Percentiles rank a stretch among this genome's conserved stretches.
These are phyloP conservation scores for Sebastes taczanowskii DNA, from an alignment of 2,797 vertebrate species.

Conservation along the genomic window DNA sequence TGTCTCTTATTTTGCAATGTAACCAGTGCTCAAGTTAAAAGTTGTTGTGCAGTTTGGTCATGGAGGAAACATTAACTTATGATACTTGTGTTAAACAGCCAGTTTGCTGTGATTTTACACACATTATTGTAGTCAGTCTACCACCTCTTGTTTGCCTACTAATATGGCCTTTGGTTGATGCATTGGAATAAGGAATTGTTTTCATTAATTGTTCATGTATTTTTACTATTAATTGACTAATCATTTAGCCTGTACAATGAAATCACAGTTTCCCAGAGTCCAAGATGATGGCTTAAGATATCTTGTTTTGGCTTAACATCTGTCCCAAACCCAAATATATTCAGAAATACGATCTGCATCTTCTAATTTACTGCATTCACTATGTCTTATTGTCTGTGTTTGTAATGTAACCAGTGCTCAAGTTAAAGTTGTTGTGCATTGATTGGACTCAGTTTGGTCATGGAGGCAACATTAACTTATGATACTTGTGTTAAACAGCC, in stretches of 20 bases:
- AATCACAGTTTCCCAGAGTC: neutral
- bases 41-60: neutral
- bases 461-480: slow-evolving; percentile 1
- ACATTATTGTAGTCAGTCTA: neutral
- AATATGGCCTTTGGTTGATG: neutral
- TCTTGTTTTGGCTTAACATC: neutral
- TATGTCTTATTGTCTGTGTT: rapidly evolving
- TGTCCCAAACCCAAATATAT: neutral
- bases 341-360: neutral
- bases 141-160: neutral
- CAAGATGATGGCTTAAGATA: neutral
- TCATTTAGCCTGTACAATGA: neutral
- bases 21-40: neutral
- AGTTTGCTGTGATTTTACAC: neutral
- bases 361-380: neutral
- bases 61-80: slow-evolving; percentile 4
- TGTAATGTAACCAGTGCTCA: neutral
- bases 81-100: neutral
- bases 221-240: neutral
- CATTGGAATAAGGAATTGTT: neutral
- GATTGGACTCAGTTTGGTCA: neutral
- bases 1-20: neutral
- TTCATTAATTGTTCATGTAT: neutral
- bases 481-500: neutral
- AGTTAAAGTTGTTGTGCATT: neutral